Evolutionary conservation across 2,797 vertebrate genomes (phyloP).

Genomic region (Natrix natrix): DNA sequence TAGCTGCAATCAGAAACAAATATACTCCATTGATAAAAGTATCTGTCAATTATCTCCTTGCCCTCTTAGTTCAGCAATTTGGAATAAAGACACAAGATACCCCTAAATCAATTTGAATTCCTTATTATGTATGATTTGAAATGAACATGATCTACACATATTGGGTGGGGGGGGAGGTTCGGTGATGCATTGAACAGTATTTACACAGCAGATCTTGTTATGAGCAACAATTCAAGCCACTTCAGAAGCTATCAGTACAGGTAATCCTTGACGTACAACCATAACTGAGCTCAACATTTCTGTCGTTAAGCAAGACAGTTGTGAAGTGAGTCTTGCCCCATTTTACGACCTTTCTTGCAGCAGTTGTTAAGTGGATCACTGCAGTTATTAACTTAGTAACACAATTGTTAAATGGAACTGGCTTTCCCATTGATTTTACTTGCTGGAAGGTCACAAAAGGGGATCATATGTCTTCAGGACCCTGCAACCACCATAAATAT

Average conservation of each 20-base stretch:
- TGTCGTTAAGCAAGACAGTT: too few species aligned
- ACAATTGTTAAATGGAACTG: too few species aligned
- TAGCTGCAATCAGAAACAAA: conserved; percentile 1
- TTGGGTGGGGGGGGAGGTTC: neutral
- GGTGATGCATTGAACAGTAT: neutral
- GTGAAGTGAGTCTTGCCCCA: too few species aligned
- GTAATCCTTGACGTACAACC: too few species aligned
- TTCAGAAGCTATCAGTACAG: neutral
- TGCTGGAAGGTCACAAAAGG: too few species aligned
- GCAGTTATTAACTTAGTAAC: too few species aligned
- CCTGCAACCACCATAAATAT: too few species aligned
- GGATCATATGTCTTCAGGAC: too few species aligned
- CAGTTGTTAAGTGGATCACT: too few species aligned
- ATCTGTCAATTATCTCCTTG: neutral
- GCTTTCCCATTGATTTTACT: too few species aligned
- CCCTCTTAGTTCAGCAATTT: neutral
- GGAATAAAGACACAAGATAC: neutral
- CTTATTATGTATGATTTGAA: neutral
- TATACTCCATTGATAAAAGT: neutral
- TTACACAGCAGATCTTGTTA: neutral
- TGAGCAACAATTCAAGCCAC: neutral
- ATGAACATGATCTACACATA: neutral
- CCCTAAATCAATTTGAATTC: neutral
- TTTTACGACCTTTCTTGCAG: too few species aligned
- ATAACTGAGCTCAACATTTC: too few species aligned